These are phyloP conservation scores for Apostichopus leukothele DNA, from an alignment of 53 echinoderm and acorn worm species.

Conservation along the genomic window DNA sequence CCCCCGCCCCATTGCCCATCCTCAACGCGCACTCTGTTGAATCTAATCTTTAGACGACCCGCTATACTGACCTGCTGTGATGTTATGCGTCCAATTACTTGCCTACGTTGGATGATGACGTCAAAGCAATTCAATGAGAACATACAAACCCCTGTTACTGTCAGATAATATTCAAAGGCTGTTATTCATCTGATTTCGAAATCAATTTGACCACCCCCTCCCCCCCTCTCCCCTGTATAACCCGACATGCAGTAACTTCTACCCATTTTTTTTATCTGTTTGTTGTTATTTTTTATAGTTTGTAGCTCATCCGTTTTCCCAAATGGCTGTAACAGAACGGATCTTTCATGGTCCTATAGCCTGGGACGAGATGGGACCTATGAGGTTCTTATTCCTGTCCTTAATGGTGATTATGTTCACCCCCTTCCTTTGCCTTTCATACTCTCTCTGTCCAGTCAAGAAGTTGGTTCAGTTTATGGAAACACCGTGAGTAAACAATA, in stretches of 20 bases:
- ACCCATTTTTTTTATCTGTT: neutral
- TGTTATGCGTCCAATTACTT: no score
- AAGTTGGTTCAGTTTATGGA: conserved; percentile 43
- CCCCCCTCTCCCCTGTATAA: no score
- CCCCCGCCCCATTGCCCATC: no score
- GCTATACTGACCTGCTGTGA: no score
- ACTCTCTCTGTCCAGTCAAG: conserved; percentile 40
- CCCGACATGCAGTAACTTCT: neutral
- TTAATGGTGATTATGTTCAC: conserved; percentile 15
- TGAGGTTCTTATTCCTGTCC: conserved; percentile 5
- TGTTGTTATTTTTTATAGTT: neutral
- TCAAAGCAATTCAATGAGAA: no score
- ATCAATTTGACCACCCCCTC: no score
- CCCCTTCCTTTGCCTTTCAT: conserved; percentile 37
- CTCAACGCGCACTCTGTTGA: no score
- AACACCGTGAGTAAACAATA: conserved; percentile 38
- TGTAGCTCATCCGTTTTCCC: conserved; percentile 36
- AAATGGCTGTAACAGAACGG: conserved; percentile 37
- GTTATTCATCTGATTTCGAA: no score
- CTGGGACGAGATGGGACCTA: conserved; percentile 18
- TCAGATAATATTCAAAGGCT: no score
- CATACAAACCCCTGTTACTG: no score
- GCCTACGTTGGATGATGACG: no score
- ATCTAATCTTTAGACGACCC: no score
- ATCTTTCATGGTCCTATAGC: conserved; percentile 16